phyloP scores from a whole-genome alignment of 2,797 vertebrate species.

The Gymnothorax javanicus region DNA sequence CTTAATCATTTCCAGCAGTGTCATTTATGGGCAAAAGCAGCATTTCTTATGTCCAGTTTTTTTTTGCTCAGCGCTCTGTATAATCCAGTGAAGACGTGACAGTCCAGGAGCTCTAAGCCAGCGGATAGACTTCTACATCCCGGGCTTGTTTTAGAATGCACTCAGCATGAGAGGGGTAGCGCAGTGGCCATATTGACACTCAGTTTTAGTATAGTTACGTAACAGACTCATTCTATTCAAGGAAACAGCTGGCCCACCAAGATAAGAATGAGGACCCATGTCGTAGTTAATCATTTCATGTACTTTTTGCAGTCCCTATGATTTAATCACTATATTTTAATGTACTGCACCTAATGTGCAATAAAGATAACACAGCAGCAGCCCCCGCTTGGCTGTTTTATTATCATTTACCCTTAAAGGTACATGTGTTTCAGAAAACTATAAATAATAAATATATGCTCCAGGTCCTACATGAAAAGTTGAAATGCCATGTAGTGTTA shows the following conservation, averaged over 20 bases:
- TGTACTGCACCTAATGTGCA: background rate
- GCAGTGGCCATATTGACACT: constrained; percentile 9
- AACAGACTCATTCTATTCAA: background rate
- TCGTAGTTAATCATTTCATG: background rate
- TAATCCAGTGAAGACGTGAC: constrained; percentile 30
- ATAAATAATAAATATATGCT: background rate
- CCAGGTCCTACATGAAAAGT: background rate
- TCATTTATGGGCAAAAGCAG: constrained; percentile 16
- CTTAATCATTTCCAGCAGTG: background rate
- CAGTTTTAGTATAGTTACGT: constrained; percentile 11
- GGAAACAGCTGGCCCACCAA: background rate
- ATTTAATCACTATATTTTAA: background rate
- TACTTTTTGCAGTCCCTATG: constrained; percentile 9
- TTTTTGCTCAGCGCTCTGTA: constrained; percentile 34
- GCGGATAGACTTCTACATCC: background rate
- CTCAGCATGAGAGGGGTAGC: background rate
- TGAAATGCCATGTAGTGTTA: background rate
- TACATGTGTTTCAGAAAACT: background rate
- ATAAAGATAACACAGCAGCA: background rate
- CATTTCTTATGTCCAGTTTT: constrained; percentile 23
- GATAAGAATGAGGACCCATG: constrained; percentile 13
- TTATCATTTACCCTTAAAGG: background rate
- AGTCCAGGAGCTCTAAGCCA: constrained; percentile 14
- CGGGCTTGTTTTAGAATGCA: background rate
- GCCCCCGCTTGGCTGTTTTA: background rate